Conservation (phyloP, 1,140 invertebrate species). For the Paramacrobiotus metropolitanus region DNA sequence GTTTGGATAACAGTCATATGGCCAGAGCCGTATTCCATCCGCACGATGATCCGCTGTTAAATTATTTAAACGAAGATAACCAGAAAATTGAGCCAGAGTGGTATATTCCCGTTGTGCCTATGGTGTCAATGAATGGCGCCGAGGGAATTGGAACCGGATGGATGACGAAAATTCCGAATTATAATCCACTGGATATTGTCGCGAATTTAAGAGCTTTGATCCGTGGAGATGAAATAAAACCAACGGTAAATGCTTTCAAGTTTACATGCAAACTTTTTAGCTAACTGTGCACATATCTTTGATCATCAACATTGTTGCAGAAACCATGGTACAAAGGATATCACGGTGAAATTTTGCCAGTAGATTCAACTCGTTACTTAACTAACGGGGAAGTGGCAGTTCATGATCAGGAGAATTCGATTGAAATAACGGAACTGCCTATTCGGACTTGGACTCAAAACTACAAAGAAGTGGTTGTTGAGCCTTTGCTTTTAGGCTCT, state of each 20-base stretch:
- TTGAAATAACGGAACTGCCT: constrained; percentile 93
- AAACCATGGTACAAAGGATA: constrained; percentile 86
- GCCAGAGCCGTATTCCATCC: constrained; percentile 63
- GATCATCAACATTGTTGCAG: constrained; percentile 19
- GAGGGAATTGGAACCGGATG: constrained; percentile 97
- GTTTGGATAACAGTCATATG: no score
- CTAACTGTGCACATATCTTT: constrained; percentile 10
- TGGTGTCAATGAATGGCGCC: constrained; percentile 86
- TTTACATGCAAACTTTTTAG: no score
- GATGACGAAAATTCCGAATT: constrained; percentile 93
- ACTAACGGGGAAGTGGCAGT: constrained; percentile 60
- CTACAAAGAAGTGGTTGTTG: constrained; percentile 89
- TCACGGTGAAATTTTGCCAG: constrained; percentile 48
- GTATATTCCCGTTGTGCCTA: constrained; percentile 87
- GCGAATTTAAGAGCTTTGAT: constrained; percentile 59
- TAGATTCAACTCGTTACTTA: constrained; percentile 40
- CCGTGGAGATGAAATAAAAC: constrained; percentile 44
- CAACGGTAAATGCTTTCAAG: no score
- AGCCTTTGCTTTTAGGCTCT: constrained; percentile 53
- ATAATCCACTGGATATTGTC: constrained; percentile 76
- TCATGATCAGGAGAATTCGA: constrained; percentile 40
- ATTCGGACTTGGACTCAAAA: constrained; percentile 76
- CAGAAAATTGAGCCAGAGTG: constrained; percentile 70
- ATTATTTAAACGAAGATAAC: constrained; percentile 80
- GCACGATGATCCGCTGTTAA: constrained; percentile 64